Percentiles rank a stretch among this genome's conserved stretches.
Evolutionary conservation across 2,888 invertebrate species (phyloP).

Genomic region (Clusia tigrina): DNA sequence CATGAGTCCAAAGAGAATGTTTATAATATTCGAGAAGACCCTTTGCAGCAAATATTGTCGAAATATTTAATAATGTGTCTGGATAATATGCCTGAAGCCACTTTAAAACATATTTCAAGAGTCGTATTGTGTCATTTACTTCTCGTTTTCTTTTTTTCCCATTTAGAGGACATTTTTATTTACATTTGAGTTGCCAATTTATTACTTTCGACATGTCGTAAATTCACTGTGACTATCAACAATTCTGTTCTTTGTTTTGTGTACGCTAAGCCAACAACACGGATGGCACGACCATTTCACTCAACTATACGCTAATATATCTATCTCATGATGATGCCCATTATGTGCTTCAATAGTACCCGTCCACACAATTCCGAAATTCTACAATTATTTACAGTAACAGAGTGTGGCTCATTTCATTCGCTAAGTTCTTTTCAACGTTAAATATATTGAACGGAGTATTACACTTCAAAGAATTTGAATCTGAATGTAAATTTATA

Average conservation of each 20-base stretch:
- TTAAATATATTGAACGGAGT: no score
- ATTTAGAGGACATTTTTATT: conserved; percentile 49
- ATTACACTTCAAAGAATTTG: no score
- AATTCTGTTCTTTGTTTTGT: neutral
- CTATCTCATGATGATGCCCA: conserved; percentile 41
- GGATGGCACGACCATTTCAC: neutral
- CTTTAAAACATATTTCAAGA: no score
- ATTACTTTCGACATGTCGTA: conserved; percentile 49
- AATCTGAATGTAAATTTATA: no score
- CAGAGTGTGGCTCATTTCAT: neutral
- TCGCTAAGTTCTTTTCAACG: neutral
- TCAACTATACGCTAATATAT: conserved; percentile 40
- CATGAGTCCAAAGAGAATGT: no score
- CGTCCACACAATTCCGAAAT: conserved; percentile 1
- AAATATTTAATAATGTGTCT: no score
- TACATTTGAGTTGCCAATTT: conserved; percentile 43
- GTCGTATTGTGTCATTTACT: no score
- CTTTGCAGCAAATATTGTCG: neutral
- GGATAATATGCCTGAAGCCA: no score
- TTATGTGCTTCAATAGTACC: conserved; percentile 34
- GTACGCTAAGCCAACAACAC: neutral
- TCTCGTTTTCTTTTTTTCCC: conserved; percentile 2
- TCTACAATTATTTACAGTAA: neutral
- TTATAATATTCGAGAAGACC: conserved; percentile 7
- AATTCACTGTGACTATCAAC: conserved; percentile 35